These are phyloP conservation scores for Muscidifurax raptorellus DNA, from an alignment of 1,140 invertebrate species.

Conservation along the genomic window DNA sequence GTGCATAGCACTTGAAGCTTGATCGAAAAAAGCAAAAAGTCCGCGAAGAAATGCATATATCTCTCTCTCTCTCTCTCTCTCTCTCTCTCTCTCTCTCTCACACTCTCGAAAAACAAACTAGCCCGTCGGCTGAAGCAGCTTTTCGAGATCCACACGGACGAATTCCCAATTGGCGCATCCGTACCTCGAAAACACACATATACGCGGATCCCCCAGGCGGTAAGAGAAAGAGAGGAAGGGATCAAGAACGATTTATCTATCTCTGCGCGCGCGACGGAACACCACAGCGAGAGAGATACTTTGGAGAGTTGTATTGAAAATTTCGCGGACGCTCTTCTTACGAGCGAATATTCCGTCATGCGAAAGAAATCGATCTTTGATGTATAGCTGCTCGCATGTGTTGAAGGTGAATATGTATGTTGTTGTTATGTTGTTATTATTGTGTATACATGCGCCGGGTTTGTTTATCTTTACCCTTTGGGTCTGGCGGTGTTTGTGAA, in stretches of 20 bases:
- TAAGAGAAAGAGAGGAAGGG: not conserved
- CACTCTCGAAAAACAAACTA: too few relatives aligned
- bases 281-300: not conserved
- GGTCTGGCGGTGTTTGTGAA: too few relatives aligned
- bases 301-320: not conserved
- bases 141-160: not conserved
- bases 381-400: not conserved
- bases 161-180: constrained; percentile 9
- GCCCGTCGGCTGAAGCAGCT: not conserved
- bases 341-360: not conserved
- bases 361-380: not conserved
- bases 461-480: not conserved
- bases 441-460: too few relatives aligned
- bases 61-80: too few relatives aligned
- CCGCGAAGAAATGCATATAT: too few relatives aligned
- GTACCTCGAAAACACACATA: not conserved
- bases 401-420: not conserved
- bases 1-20: too few relatives aligned
- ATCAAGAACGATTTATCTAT: not conserved
- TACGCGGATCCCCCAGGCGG: not conserved
- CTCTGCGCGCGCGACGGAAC: not conserved
- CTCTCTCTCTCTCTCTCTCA: too few relatives aligned
- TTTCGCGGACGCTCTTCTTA: not conserved
- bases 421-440: not conserved
- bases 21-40: too few relatives aligned